Evolutionary conservation across 1,140 invertebrate genomes (phyloP), one percentile per base, ranked within the genome.

Genomic region (Anthonomus grandis): DNA sequence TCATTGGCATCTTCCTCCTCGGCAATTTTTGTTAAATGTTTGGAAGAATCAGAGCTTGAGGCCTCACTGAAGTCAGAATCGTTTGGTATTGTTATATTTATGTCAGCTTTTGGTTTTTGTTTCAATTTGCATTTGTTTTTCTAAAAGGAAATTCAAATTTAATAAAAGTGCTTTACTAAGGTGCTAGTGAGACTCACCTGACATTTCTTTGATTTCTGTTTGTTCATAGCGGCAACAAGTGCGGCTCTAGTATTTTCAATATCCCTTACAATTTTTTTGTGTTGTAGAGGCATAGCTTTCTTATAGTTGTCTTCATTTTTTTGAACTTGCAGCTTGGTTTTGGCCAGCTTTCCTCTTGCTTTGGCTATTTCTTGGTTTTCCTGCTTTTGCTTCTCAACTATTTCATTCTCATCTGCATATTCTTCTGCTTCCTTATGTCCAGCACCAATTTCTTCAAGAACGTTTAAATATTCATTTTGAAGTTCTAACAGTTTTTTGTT

Each of bases 361-460:
- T 49, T 60, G 10, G 78, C 77, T 1, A 57, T 17, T 27, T 66
- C 51, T 57, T 73, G 66, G 60, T 77, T 74, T 53, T 61, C 66
- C 24, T 66, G 58, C 27, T 63, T 60, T 54, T 68, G 60, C 15
- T 63, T 53, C 42, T 71, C 62, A 19, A 73, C 56, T 8, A 74
- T 65, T 36, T 63, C 54, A 46, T 73, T 64, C 23, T 71, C 68
- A 58, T 76, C 61, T 6, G 70, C 68, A 23, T 68, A 55, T 24
- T 55, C 44, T 18, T 65, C 39, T 22, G 78, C 78, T 38, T 71
- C 64, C 31, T 67, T 59, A 64, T 79, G 78, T 2, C 75, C 78
- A 18, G 71, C 51, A 25, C 78, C 79, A 44, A 81, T 77, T 60
- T 78, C 74, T 41, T 76, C 73, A 60, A 79, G 64, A 45, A 76